Base-by-base conservation (phyloP, 2,888 invertebrate species). In the Colletes collaris region DNA sequence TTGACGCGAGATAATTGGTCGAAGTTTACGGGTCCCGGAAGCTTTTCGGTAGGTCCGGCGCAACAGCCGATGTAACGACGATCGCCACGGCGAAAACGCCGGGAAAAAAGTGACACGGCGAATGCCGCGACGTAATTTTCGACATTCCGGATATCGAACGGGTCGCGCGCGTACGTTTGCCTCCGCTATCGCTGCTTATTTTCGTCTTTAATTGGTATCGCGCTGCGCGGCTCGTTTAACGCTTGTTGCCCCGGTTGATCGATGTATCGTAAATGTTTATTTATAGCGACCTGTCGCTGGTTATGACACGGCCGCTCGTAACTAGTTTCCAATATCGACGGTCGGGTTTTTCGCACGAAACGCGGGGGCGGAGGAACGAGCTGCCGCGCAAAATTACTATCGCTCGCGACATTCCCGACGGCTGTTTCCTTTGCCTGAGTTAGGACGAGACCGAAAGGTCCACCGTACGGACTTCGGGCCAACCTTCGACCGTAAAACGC, bases 221-320 rank as follows among this genome's bases (percentile, higher is more conserved):
- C 78, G 78, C 78, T 76, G 78, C 69, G 78, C 64, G 76, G 69
- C 76, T 76, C 78, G 76, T 78, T 78, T 78, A 76, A 76, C 78
- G 78, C 78, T 69, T 69, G 78, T 76, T 78, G 69, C 27, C 64
- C 2, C 69, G 35, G 76, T 78, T 78, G 78, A 78, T 78, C 78
- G 78, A 78, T 78, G 78, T 76, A 78, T 76, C 78, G 69, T 78
- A 78, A 78, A 78, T 59, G 78, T 78, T 78, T 78, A 78, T 78
- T 78, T 78, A 78, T 78, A 78, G 76, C 76, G 55, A 19, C 46
- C 55, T 76, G 78, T 78, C 78, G 76, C 78, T 76, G 64, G 64
- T 78, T 78, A 78, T 78, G 78, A 78, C 78, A 69, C 78, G 69
- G 65, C 55, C 78, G 69, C 59, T 76, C 76, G 60, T 64, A 62